phyloP scores from a whole-genome alignment of 2,888 invertebrate species.

The Lepidochrysops patricia region DNA sequence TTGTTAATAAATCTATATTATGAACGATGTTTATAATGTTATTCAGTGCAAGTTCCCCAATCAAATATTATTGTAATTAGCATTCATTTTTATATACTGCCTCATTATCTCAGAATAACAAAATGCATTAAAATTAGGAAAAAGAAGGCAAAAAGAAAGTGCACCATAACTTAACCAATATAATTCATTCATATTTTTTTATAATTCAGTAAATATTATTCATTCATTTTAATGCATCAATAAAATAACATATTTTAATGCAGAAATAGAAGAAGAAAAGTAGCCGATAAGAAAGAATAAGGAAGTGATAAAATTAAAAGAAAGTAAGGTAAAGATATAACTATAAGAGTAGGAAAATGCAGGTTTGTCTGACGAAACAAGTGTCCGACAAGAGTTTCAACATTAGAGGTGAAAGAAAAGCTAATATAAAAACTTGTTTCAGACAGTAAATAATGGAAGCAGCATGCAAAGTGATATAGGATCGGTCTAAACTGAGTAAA shows the following conservation, averaged over 20 bases:
- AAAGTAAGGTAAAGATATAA: constrained; percentile 9
- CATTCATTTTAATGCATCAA: constrained; percentile 55
- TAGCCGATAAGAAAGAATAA: constrained; percentile 29
- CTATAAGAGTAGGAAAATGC: constrained; percentile 45
- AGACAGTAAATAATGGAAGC: constrained; percentile 64
- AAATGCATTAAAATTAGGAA: constrained; percentile 57
- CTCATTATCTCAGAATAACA: constrained; percentile 44
- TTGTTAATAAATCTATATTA: constrained; percentile 41
- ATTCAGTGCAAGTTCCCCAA: constrained; percentile 58
- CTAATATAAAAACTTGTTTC: constrained; percentile 37
- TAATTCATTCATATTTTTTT: constrained; percentile 41
- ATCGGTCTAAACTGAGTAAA: constrained; percentile 59
- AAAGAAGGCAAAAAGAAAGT: constrained; percentile 59
- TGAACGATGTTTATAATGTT: constrained; percentile 52
- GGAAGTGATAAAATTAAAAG: constrained; percentile 14
- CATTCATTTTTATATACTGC: constrained; percentile 56
- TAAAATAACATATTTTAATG: constrained; percentile 38
- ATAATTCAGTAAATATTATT: constrained; percentile 20
- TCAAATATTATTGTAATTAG: constrained; percentile 46
- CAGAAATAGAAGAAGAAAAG: constrained; percentile 42
- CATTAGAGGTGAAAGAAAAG: constrained; percentile 19
- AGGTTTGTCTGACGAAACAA: constrained; percentile 42
- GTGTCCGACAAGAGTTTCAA: constrained; percentile 26
- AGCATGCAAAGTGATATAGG: constrained; percentile 68
- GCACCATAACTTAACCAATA: constrained; percentile 45